Evolutionary conservation across 1,140 invertebrate genomes (phyloP), one percentile per base, ranked within the genome.

Genomic region (Bombus waltoni): DNA sequence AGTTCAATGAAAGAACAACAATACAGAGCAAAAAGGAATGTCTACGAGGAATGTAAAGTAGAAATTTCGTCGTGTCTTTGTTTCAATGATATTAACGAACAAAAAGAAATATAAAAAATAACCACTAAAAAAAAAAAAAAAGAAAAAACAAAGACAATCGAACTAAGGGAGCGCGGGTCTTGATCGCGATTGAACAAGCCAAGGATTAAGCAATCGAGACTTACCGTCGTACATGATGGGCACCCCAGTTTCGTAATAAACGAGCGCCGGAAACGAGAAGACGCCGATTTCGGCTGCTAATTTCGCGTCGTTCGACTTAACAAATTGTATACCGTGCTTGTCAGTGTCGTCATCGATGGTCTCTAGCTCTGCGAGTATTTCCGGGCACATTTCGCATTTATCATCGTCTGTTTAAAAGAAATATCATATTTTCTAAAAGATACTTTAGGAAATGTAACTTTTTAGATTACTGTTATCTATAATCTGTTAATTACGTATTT

Each of bases 201-300:
- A 87, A 87, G 57, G 59, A 81, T 68, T 28, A 80, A 62, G 44
- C 89, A 79, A 68, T 86, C 70, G 80, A 62, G 70, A 87, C 97
- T 97, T 96, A 99, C 98, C 98, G 96, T 98, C 97, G 95, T 98
- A 99, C 97, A 98, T 98, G 92, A 98, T 98, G 85, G 98, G 98
- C 88, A 98, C 97, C 87, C 98, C 98, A 73, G 98, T 98, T 95
- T 98, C 98, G 93, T 98, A 99, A 95, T 98, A 98, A 82, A 98
- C 98, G 81, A 99, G 95, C 76, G 98, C 97, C 81, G 98, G 98
- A 92, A 99, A 98, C 92, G 98, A 98, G 93, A 98, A 98, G 91
- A 99, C 98, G 78, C 98, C 98, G 91, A 98, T 97, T 95, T 98
- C 98, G 65, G 98, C 97, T 9, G 98, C 98, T 72, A 98, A 94